A percentile compares a stretch with the other conserved stretches of the same genome.
These are phyloP conservation scores for Papilio glaucus DNA, from an alignment of 1,140 invertebrate genomes.

Conservation along the genomic window DNA sequence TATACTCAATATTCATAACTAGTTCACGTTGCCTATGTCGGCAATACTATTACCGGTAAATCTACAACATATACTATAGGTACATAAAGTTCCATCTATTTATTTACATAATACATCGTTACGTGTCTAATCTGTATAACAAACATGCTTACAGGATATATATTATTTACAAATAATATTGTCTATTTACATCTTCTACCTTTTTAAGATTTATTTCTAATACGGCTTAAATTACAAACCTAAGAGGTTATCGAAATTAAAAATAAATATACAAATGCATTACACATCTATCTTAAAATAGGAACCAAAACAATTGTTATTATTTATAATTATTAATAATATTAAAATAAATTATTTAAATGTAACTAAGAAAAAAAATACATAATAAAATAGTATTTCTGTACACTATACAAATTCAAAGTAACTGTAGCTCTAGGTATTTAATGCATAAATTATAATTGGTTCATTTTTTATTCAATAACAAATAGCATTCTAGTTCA, in stretches of 20 bases:
- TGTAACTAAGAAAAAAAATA: slow-evolving; percentile 57
- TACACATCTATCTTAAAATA: slow-evolving; percentile 75
- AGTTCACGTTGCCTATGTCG: slow-evolving; percentile 1
- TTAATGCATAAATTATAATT: slow-evolving; percentile 47
- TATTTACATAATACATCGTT: slow-evolving; percentile 37
- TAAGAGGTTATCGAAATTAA: slow-evolving; percentile 57
- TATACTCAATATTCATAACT: neutral
- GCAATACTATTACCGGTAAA: slow-evolving; percentile 23
- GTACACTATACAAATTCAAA: slow-evolving; percentile 64
- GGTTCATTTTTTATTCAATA: too few relatives aligned
- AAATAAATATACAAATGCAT: slow-evolving; percentile 67
- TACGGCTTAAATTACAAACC: slow-evolving; percentile 36
- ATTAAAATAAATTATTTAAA: slow-evolving; percentile 73
- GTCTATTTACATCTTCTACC: slow-evolving; percentile 46
- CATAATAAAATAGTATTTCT: slow-evolving; percentile 65
- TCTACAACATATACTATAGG: slow-evolving; percentile 22
- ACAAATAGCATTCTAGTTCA: neutral
- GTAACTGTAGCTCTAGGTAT: neutral
- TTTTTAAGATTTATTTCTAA: slow-evolving; percentile 40
- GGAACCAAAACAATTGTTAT: slow-evolving; percentile 76
- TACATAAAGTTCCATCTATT: slow-evolving; percentile 10
- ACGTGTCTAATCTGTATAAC: neutral
- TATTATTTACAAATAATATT: slow-evolving; percentile 48
- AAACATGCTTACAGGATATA: neutral
- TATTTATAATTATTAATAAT: slow-evolving; percentile 51